Percentiles rank a stretch among this genome's conserved stretches.
Conservation (phyloP, 2,113 vertebrate genomes). For the Neogobius melanostomus region DNA sequence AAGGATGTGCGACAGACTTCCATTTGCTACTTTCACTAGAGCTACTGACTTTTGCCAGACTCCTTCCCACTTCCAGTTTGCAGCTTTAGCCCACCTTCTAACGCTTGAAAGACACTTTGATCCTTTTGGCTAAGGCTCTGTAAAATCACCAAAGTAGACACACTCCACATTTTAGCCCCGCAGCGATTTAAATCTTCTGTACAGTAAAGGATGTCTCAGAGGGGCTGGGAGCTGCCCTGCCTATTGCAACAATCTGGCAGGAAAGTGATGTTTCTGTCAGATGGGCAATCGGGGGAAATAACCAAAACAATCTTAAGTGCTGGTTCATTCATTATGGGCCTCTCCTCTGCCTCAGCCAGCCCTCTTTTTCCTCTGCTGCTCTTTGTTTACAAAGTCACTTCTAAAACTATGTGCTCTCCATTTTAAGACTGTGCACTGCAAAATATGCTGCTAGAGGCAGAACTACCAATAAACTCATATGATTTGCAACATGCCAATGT, state of each 20-base stretch:
- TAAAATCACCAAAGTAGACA: slow-evolving; percentile 38
- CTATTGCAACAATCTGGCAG: slow-evolving; percentile 52
- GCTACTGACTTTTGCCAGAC: slow-evolving; percentile 18
- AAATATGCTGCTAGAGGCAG: background rate
- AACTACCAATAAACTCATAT: background rate
- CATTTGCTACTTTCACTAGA: slow-evolving; percentile 22
- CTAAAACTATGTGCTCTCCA: slow-evolving; percentile 49
- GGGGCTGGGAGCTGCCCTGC: slow-evolving; percentile 40
- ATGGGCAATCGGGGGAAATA: slow-evolving; percentile 60
- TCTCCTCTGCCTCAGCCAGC: slow-evolving; percentile 45
- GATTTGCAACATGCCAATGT: background rate
- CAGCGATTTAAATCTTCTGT: slow-evolving; percentile 55
- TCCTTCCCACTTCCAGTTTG: slow-evolving; percentile 41
- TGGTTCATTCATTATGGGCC: slow-evolving; percentile 57
- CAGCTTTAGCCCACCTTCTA: slow-evolving; percentile 21
- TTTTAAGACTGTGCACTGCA: slow-evolving; percentile 27
- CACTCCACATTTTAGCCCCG: slow-evolving; percentile 46
- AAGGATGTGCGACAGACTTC: slow-evolving; percentile 27
- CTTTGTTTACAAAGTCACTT: slow-evolving; percentile 62
- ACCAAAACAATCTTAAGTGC: slow-evolving; percentile 69
- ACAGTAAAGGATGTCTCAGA: slow-evolving; percentile 26
- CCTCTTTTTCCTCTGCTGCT: slow-evolving; percentile 40
- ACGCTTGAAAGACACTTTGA: slow-evolving; percentile 46
- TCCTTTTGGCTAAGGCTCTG: slow-evolving; percentile 45
- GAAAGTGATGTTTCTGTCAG: slow-evolving; percentile 67